Evolutionary conservation across 2,888 invertebrate species (phyloP), one percentile per base, ranked within the genome.

Genomic region (Agonopterix alstromeriana): DNA sequence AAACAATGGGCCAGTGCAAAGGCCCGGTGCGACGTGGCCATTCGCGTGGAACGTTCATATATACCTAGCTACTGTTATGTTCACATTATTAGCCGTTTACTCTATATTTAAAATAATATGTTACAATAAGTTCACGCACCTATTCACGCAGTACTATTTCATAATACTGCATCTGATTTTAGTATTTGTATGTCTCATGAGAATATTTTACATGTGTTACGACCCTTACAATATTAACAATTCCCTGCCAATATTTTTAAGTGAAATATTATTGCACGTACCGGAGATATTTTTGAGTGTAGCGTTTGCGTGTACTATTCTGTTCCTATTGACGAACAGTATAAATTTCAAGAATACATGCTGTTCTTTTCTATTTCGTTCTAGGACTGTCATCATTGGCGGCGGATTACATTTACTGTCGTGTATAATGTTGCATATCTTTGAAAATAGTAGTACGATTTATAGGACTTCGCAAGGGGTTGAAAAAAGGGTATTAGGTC

Each of bases 11-110:
- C 77, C 83, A 0, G 70, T 90, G 0, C 88, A 88, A 56, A 77
- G 89, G 11, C 82, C 90, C 1, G 90, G 90, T 1, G 89, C 89
- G 0, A 93, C 94, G 0, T 95, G 95, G 94, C 92, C 94, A 0
- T 93, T 95, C 57, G 96, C 96, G 1, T 97, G 97, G 97, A 95
- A 97, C 66, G 92, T 97, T 8, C 97, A 98, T 73, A 94, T 97
- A 4, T 98, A 97, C 82, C 82, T 95, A 41, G 94, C 95, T 0
- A 97, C 97, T 1, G 92, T 94, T 10, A 91, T 96, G 67, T 98
- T 97, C 73, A 94, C 95, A 0, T 87, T 97, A 9, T 83, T 98
- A 62, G 95, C 96, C 0, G 90, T 96, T 0, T 96, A 94, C 72
- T 96, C 96, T 14, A 93, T 97, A 52, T 93, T 95, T 68, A 96